phyloP scores from a whole-genome alignment of 2,113 vertebrate genomes.

The Procavia capensis region DNA sequence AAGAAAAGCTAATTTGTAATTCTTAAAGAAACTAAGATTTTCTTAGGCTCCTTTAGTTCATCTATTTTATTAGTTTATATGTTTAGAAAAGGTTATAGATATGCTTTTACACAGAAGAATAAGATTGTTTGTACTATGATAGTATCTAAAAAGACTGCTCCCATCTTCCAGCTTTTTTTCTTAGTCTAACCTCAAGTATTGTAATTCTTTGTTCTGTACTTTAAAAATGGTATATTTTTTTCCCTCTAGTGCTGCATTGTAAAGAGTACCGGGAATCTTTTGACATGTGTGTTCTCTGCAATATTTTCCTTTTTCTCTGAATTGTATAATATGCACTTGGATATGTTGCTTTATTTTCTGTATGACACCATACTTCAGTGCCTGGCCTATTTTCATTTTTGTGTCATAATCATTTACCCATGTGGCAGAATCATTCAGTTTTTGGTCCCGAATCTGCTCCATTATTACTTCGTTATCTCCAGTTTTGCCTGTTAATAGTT shows the following conservation, averaged over 20 bases:
- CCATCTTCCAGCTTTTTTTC: background rate
- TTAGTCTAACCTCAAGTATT: background rate
- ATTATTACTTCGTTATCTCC: background rate
- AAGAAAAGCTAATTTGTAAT: background rate
- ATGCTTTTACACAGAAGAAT: conserved; percentile 19
- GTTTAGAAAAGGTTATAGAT: background rate
- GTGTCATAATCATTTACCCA: background rate
- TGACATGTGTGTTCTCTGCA: background rate
- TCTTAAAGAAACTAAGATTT: conserved; percentile 21
- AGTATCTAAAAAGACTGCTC: background rate
- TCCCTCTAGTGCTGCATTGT: background rate
- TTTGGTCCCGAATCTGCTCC: background rate
- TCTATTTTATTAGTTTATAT: background rate
- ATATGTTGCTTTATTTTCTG: background rate
- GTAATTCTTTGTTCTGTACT: background rate
- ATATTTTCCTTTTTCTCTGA: background rate
- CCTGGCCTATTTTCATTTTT: conserved; percentile 1
- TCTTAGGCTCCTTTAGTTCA: background rate
- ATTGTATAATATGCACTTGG: background rate
- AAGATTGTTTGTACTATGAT: background rate
- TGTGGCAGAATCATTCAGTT: background rate
- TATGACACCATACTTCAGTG: background rate
- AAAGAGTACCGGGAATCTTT: background rate
- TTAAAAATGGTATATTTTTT: background rate
- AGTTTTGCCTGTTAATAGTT: background rate